Percentiles rank a stretch among this genome's conserved stretches.
phyloP scores from a whole-genome alignment of 2,888 invertebrate species.

The Alentia gelatinosa region DNA sequence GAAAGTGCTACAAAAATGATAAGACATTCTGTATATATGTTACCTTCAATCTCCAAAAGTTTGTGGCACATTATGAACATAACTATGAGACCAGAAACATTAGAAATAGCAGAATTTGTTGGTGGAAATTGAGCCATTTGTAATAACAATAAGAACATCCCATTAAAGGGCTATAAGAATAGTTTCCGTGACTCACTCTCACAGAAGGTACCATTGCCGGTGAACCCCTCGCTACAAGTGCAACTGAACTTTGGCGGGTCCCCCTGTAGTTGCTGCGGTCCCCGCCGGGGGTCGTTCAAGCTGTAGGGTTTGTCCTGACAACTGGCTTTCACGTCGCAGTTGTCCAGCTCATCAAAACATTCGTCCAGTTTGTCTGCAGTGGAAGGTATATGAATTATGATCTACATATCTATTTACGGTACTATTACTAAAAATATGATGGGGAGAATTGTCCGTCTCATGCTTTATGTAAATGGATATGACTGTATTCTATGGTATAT shows the following conservation, averaged over 20 bases:
- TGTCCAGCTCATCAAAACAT: constrained; percentile 45
- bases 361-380: constrained; percentile 53
- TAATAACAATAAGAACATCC: too few relatives aligned
- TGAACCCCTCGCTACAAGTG: constrained; percentile 53
- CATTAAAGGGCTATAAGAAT: too few relatives aligned
- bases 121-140: too few relatives aligned
- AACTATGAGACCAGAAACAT: too few relatives aligned
- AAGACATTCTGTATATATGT: too few relatives aligned
- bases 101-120: too few relatives aligned
- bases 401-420: too few relatives aligned
- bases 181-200: constrained; percentile 56
- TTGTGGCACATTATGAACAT: too few relatives aligned
- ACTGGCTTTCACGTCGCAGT: constrained; percentile 44
- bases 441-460: too few relatives aligned
- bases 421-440: too few relatives aligned
- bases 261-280: not conserved
- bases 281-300: not conserved
- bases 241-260: constrained; percentile 20
- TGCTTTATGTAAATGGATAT: not conserved
- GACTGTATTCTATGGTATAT: not conserved
- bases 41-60: too few relatives aligned
- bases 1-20: too few relatives aligned
- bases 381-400: not conserved
- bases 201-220: constrained; percentile 56
- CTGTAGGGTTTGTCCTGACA: constrained; percentile 43